Conservation (phyloP, 2,797 vertebrate genomes). For the Eulemur rubriventer region DNA sequence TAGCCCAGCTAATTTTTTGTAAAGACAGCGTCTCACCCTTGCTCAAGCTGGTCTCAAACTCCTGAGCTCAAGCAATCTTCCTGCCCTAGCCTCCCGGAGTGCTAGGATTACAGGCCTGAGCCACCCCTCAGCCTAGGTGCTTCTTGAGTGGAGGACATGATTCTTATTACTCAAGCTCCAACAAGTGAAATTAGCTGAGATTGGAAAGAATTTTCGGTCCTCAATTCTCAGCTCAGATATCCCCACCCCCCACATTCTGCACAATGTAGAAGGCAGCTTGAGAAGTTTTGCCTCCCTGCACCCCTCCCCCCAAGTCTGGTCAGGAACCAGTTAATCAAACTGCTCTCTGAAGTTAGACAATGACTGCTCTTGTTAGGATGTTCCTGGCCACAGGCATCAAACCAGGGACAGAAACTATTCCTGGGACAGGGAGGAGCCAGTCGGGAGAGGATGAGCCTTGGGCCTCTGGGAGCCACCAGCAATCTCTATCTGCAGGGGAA, state of each 20-base stretch:
- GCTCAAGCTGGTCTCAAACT: not conserved
- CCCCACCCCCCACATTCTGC: not conserved
- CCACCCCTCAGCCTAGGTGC: not conserved
- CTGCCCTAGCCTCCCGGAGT: too few relatives aligned
- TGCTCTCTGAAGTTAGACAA: not conserved
- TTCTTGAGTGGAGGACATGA: not conserved
- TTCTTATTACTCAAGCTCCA: not conserved
- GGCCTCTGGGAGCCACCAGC: not conserved
- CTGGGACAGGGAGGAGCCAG: not conserved
- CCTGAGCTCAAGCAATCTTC: not conserved
- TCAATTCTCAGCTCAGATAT: not conserved
- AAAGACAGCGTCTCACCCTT: too few relatives aligned
- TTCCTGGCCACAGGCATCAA: slow-evolving; percentile 9
- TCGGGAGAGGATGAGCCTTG: not conserved
- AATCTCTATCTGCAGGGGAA: not conserved
- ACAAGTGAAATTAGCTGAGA: not conserved
- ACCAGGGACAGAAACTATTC: not conserved
- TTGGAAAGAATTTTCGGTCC: not conserved
- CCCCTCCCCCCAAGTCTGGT: not conserved
- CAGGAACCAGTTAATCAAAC: slow-evolving; percentile 20
- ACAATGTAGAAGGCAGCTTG: not conserved
- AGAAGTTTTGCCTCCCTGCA: too few relatives aligned
- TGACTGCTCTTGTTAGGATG: slow-evolving; percentile 27
- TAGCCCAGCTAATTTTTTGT: too few relatives aligned
- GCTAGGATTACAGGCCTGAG: not conserved